Evolutionary conservation across 2,888 invertebrate genomes (phyloP), one percentile per base, ranked within the genome.

Genomic region (Eupithecia dodoneata): DNA sequence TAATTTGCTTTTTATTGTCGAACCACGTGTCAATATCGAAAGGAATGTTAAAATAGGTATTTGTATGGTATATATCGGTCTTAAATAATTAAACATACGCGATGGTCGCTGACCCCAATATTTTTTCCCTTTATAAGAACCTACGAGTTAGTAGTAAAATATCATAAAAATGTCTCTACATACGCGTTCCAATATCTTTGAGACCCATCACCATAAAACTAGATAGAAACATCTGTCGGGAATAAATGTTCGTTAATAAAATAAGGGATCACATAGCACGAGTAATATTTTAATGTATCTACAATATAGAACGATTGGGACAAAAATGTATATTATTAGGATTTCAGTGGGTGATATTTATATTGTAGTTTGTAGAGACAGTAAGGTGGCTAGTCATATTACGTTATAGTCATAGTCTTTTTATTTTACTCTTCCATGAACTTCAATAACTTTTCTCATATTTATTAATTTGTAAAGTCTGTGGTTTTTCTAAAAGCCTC

Each of bases 161-260:
- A 59, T 59, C n/a, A 59, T 18, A 18, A 59, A 59, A 18, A 59
- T 41, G 59, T 59, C 7, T 59, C 59, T 59, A 59, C n/a, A 45
- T 55, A 30, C 67, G 72, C n/a, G 65, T 73, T 66, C 55, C 42
- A 73, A 18, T 59, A 59, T 59, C 59, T 59, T 59, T 18, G 18
- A 18, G 59, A 59, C 3, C 59, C 59, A 59, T 59, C 59, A 10
- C 59, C 59, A 59, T 59, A 59, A 59, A 59, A 59, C 59, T 59
- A 18, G 59, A 59, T 59, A 18, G 18, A 59, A 59, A 59, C 59
- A 59, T 59, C 59, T 18, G 18, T 18, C 18, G 59, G 18, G 59
- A 59, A 59, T 59, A 59, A 10, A 59, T 59, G 59, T 9, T 59
- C 18, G 59, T 0, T 18, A 59, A 59, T 59, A 59, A 59, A 59